These are phyloP conservation scores for Sebastes melanostomus DNA, from an alignment of 2,797 vertebrate genomes.

Conservation along the genomic window DNA sequence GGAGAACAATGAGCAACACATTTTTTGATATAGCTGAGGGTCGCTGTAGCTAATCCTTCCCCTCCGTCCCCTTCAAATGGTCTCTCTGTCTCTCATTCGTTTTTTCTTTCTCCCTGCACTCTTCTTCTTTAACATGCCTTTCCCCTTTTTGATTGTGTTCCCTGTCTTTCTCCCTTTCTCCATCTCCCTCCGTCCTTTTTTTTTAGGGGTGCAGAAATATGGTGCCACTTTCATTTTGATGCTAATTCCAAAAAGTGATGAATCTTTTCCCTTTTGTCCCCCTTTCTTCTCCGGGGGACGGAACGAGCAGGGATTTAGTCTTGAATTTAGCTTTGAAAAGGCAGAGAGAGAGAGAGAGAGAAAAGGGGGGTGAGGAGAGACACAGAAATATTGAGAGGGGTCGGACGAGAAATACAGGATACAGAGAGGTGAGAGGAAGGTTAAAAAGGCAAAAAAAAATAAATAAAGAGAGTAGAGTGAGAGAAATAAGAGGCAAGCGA, in stretches of 20 bases:
- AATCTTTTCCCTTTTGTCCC: conserved; percentile 84
- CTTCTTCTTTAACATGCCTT: conserved; percentile 61
- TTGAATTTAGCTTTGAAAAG: conserved; percentile 75
- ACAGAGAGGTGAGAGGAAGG: conserved; percentile 16
- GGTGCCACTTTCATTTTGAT: conserved; percentile 86
- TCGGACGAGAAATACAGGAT: conserved; percentile 30
- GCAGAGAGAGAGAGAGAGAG: conserved; percentile 25
- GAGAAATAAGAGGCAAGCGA: neutral
- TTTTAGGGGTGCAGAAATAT: conserved; percentile 76
- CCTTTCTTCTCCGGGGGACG: conserved; percentile 71
- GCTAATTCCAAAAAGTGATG: conserved; percentile 87
- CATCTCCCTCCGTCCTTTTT: conserved; percentile 51
- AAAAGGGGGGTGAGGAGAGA: conserved; percentile 6
- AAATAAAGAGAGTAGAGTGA: neutral
- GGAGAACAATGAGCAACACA: conserved; percentile 87
- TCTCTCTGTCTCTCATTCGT: conserved; percentile 68
- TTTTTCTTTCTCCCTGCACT: conserved; percentile 54
- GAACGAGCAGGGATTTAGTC: conserved; percentile 74
- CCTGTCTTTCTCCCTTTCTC: conserved; percentile 67
- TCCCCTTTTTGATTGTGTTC: conserved; percentile 63
- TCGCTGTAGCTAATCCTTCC: conserved; percentile 84
- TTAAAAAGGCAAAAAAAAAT: neutral
- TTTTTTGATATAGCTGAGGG: conserved; percentile 87
- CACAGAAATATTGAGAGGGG: conserved; percentile 48
- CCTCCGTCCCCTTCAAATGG: conserved; percentile 82